Percentiles rank a stretch among this genome's conserved stretches.
These are phyloP conservation scores for Hoplias malabaricus DNA, from an alignment of 2,113 vertebrate species.

Conservation along the genomic window DNA sequence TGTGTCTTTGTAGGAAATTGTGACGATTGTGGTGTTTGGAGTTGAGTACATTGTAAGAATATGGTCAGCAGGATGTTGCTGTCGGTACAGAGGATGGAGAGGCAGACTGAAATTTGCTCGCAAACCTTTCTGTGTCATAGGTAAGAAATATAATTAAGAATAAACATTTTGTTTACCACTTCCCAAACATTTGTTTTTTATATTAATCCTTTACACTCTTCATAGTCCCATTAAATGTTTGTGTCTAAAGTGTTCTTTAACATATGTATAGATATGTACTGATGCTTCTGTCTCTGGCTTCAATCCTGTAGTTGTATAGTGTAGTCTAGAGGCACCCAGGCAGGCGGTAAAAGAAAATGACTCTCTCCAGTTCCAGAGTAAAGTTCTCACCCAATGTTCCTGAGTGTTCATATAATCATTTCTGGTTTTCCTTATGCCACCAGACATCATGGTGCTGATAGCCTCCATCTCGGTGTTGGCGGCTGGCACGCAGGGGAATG, in stretches of 20 bases:
- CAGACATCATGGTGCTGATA: conserved; percentile 95
- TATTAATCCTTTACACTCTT: not conserved
- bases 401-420: conserved; percentile 3
- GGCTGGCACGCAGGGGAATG: conserved; percentile 93
- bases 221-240: not conserved
- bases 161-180: not conserved
- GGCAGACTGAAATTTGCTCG: conserved; percentile 93
- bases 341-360: not conserved
- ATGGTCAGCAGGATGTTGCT: conserved; percentile 96
- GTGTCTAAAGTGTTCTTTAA: not conserved
- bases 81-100: conserved; percentile 93
- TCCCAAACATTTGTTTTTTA: not conserved
- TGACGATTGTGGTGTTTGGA: conserved; percentile 97
- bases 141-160: conserved; percentile 68
- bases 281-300: not conserved
- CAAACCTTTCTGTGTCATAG: conserved; percentile 96
- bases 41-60: conserved; percentile 96
- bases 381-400: conserved; percentile 5
- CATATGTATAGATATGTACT: not conserved
- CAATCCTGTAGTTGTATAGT: not conserved
- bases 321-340: not conserved
- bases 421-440: conserved; percentile 22
- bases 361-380: conserved; percentile 13
- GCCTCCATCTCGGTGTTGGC: conserved; percentile 95
- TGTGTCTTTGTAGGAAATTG: conserved; percentile 82